Percentiles rank a stretch among this genome's conserved stretches.
These are phyloP conservation scores for Tetramorium simillimum DNA, from an alignment of 1,140 invertebrate species.

Conservation along the genomic window DNA sequence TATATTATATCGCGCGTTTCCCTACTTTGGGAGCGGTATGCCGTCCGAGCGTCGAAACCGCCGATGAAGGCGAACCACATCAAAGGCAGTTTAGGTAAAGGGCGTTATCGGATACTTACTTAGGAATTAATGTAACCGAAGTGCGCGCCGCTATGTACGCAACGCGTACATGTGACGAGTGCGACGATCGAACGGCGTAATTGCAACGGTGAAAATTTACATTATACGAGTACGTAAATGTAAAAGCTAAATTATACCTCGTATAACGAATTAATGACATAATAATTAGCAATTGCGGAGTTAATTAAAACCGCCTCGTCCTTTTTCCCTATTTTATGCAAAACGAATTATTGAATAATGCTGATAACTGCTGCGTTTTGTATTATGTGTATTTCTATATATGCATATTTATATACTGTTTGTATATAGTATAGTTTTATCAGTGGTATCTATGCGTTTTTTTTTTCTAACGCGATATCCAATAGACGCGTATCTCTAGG, in stretches of 20 bases:
- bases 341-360: conserved; percentile 31
- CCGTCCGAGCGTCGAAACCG: conserved; percentile 2
- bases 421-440: neutral
- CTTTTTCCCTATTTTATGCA: conserved; percentile 19
- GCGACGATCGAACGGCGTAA: conserved; percentile 36
- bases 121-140: conserved; percentile 49
- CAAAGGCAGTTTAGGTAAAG: conserved; percentile 42
- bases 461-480: neutral
- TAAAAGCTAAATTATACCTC: conserved; percentile 34
- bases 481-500: neutral
- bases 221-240: neutral
- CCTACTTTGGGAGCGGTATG: neutral
- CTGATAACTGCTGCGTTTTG: neutral
- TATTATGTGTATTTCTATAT: neutral
- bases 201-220: conserved; percentile 41
- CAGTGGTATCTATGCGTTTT: neutral
- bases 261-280: conserved; percentile 46
- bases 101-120: conserved; percentile 39
- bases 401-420: neutral
- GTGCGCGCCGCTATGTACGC: neutral
- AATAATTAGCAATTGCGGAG: conserved; percentile 49
- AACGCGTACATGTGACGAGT: conserved; percentile 8
- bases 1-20: neutral
- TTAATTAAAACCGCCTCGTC: conserved; percentile 35
- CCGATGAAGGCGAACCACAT: conserved; percentile 14